Percentiles rank a stretch among this genome's conserved stretches.
Evolutionary conservation across 92 coral and sea anemone genomes (phyloP).

Genomic region (Zoanthus gigantus): DNA sequence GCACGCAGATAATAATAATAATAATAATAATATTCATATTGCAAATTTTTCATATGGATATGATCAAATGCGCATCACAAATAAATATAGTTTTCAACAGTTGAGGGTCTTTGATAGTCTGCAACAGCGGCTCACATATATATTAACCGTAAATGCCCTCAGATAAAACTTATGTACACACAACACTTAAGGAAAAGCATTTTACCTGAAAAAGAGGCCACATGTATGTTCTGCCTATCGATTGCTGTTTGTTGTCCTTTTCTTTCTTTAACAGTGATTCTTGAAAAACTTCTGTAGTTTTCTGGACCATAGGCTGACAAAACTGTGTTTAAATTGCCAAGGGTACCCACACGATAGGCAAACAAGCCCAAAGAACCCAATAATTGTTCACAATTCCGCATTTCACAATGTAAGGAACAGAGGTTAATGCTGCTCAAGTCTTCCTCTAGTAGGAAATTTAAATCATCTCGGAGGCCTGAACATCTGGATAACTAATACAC

Average conservation of each 20-base stretch:
- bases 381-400: constrained; percentile 23
- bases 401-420: no score
- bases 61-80: no score
- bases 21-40: no score
- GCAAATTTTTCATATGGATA: no score
- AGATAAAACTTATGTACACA: constrained; percentile 1
- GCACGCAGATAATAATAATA: no score
- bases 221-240: constrained; percentile 14
- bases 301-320: constrained; percentile 64
- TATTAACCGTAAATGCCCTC: no score
- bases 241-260: constrained; percentile 59
- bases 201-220: constrained; percentile 65
- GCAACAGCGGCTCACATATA: no score
- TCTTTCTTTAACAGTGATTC: neutral
- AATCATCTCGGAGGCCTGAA: constrained; percentile 3
- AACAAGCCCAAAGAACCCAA: constrained; percentile 37
- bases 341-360: constrained; percentile 53
- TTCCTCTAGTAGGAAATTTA: constrained; percentile 45
- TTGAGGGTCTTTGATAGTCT: no score
- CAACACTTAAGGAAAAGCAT: neutral
- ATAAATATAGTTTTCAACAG: no score
- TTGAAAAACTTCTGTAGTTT: constrained; percentile 46
- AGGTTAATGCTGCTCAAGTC: constrained; percentile 43
- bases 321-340: constrained; percentile 45
- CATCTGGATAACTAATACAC: neutral